Base-by-base conservation (phyloP, 2,113 vertebrate genomes). In the Motacilla tschutschensis region DNA sequence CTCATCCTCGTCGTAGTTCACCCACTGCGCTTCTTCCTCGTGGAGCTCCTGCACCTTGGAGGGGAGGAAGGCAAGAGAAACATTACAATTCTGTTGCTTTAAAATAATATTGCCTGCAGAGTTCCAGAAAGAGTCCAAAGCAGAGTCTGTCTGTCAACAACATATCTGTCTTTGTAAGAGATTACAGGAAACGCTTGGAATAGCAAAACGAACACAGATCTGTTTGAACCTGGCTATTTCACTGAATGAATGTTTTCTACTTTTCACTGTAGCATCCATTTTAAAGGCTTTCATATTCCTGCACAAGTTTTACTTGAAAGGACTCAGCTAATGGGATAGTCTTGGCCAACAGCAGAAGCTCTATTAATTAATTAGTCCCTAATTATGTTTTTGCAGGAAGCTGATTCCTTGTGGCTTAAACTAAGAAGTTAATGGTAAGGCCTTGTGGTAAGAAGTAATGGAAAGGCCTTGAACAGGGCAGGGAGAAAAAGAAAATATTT, bases 1-100 rank as follows among this genome's bases (percentile, higher is more conserved):
- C 47, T 99, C 99, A 13, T 99, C 99, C 70, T 99, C 98, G 2
- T 99, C 98, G 2, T 99, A 99, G 96, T 98, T 99, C 58, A 99
- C 99, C 99, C 99, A 99, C 93, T 99, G 98, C 0, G 98, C 97
- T 92, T 99, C 99, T 76, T 99, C 99, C 85, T 99, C 98, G 0
- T 99, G 99, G 66, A 99, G 98, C 75, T 99, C 99, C 93, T 99
- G 99, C 19, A 99, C 98, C 99, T 99, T 91, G 82, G 73, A 89
- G 65, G 69, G 19, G 3, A 85, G 28, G 90, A 79, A 81, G 26
- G 46, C 69, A 83, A 79, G 12, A 76, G 17, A 74, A 82, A 55
- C 14, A 4, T 92, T 67, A 89, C n/a, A 51, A 8, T 46, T 60
- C 33, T 36, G 65, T 58, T 57, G 65, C 58, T 91, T 40, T 74